Base-by-base conservation (phyloP, 2,113 vertebrate genomes). In the Eonycteris spelaea region DNA sequence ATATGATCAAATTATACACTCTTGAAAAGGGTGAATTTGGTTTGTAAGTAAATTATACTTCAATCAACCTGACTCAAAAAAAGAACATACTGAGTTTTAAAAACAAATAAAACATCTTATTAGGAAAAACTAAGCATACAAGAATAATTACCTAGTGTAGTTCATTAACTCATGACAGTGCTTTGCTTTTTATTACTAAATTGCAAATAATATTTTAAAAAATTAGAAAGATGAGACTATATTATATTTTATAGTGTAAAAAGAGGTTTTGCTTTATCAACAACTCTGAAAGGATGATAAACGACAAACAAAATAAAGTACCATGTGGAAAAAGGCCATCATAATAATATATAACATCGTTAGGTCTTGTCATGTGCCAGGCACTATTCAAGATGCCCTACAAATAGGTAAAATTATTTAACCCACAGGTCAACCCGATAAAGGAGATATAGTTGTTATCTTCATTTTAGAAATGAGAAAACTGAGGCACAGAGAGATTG, bases 111-210 rank as follows among this genome's bases (percentile, higher is more conserved):
- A 85, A 16, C 61, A 85, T 93, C 40, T 67, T 91, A 86, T 48
- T 95, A 65, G 63, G 74, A 92, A 92, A 90, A 93, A 78, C 83
- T 86, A 79, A 97, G 90, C 38, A 89, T 13, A 53, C 15, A 75
- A 93, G 84, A 97, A 90, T 90, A 95, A 93, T 86, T 77, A 83
- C 11, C 57, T 89, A 74, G 48, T 87, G 70, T 35, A 26, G 61
- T 40, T 55, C 94, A 85, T 88, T 85, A 80, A 71, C 51, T 86
- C 71, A 94, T 86, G 74, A 40, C 28, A 57, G 16, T 74, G 22
- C 19, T 94, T 95, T 80, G 57, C 67, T 95, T 94, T 95, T 40
- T 35, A 40, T 84, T 94, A 80, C 53, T 84, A 95, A 96, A 84
- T 86, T 94, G 59, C 67, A 87, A 89, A 63, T 67, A 71, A 71